Evolutionary conservation across 2,113 vertebrate species (phyloP).

Genomic region (Opisthocomus hoazin): DNA sequence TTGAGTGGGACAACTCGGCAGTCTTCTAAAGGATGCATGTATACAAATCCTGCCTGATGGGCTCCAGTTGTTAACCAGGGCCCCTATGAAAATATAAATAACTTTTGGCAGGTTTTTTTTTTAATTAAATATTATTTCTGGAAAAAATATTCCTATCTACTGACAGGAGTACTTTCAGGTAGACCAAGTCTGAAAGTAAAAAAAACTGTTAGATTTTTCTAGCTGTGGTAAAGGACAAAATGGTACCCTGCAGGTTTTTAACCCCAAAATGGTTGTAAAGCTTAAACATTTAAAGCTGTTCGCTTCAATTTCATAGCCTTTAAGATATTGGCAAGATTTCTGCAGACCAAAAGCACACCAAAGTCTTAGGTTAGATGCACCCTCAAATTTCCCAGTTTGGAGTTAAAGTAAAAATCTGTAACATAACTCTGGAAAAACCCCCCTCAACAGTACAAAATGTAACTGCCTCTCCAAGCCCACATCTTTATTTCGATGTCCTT

Average conservation of each 20-base stretch:
- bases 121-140: not conserved
- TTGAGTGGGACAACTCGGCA: not conserved
- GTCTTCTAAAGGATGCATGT: not conserved
- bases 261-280: conserved; percentile 50
- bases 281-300: conserved; percentile 31
- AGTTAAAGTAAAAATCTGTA: not conserved
- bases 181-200: not conserved
- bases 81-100: not conserved
- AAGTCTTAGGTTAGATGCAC: not conserved
- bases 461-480: not conserved
- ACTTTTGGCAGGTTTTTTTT: not conserved
- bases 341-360: not conserved
- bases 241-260: conserved; percentile 9
- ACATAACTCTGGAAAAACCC: not conserved
- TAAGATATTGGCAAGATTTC: conserved; percentile 5
- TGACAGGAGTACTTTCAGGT: not conserved
- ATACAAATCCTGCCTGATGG: not conserved
- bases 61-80: not conserved
- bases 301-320: conserved; percentile 42
- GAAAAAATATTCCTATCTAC: not conserved
- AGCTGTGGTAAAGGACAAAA: not conserved
- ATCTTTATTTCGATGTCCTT: not conserved
- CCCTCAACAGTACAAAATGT: not conserved
- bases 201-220: conserved; percentile 10
- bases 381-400: not conserved